Conservation (phyloP, 2,888 invertebrate species). For the Pocota personata region DNA sequence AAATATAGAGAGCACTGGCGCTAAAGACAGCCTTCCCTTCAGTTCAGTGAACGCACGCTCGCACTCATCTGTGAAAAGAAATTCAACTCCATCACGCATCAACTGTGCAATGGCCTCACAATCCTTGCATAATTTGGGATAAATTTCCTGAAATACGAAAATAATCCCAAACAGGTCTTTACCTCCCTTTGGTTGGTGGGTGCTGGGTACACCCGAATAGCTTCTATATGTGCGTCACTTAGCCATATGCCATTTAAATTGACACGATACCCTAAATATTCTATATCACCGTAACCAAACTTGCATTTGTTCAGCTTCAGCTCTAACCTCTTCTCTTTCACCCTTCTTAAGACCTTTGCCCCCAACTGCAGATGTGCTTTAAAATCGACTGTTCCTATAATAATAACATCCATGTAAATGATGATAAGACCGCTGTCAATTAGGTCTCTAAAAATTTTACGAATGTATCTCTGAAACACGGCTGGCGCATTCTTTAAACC, state of each 20-base stretch:
- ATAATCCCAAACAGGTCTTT: conserved; percentile 55
- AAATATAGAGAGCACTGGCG: conserved; percentile 76
- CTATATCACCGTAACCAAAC: conserved; percentile 48
- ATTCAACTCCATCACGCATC: conserved; percentile 23
- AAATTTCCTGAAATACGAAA: conserved; percentile 60
- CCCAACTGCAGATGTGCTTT: conserved; percentile 25
- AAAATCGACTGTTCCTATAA: background rate
- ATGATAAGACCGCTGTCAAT: background rate
- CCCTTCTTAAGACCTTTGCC: conserved; percentile 20
- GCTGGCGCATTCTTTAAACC: conserved; percentile 49
- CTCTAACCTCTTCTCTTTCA: conserved; percentile 18
- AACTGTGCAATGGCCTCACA: conserved; percentile 38
- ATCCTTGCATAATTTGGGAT: conserved; percentile 55
- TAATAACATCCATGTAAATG: background rate
- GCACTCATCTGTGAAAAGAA: conserved; percentile 25
- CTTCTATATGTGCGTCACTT: conserved; percentile 37
- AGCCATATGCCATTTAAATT: conserved; percentile 45
- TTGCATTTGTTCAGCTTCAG: conserved; percentile 45
- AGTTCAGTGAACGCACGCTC: background rate
- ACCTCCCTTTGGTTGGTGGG: conserved; percentile 40
- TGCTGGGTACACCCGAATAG: conserved; percentile 12
- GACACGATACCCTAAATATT: conserved; percentile 44
- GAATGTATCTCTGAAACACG: conserved; percentile 2
- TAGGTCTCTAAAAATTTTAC: too few relatives aligned
- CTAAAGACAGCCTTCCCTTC: too few relatives aligned